Conservation (phyloP, 2,888 invertebrate species). For the Drosophila imparisetae region DNA sequence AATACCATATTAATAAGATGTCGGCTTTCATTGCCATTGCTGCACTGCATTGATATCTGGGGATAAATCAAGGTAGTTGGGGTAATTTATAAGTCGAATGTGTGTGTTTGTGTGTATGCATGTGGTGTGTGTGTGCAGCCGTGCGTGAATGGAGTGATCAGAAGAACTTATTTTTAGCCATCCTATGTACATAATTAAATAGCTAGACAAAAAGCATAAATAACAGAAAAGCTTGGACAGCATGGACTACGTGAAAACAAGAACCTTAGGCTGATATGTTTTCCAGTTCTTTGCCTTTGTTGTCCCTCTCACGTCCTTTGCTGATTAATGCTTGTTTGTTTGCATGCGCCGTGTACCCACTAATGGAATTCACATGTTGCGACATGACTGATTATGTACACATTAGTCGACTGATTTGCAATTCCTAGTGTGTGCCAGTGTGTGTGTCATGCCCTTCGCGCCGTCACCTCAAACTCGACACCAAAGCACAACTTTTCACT, state of each 20-base stretch:
- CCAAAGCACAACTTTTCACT: slow-evolving; percentile 71
- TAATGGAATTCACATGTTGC: slow-evolving; percentile 80
- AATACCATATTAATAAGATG: slow-evolving; percentile 80
- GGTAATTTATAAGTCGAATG: slow-evolving; percentile 68
- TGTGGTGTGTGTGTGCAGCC: slow-evolving; percentile 1
- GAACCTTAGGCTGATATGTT: slow-evolving; percentile 7
- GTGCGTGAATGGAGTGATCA: slow-evolving; percentile 8
- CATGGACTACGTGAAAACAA: slow-evolving; percentile 3
- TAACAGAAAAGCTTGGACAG: slow-evolving; percentile 54
- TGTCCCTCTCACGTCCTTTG: slow-evolving; percentile 18
- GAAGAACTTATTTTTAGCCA: slow-evolving; percentile 19
- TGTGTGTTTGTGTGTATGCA: slow-evolving; percentile 15
- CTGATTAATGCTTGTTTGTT: slow-evolving; percentile 80
- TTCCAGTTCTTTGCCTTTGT: neutral
- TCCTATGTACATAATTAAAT: slow-evolving; percentile 36
- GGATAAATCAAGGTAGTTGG: slow-evolving; percentile 73
- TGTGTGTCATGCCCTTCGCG: slow-evolving; percentile 61
- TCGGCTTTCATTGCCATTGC: slow-evolving; percentile 59
- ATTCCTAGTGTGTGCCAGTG: slow-evolving; percentile 62
- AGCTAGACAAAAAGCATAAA: slow-evolving; percentile 70
- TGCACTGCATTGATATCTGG: slow-evolving; percentile 59
- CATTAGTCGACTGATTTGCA: slow-evolving; percentile 81
- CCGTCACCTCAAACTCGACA: slow-evolving; percentile 42
- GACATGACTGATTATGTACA: slow-evolving; percentile 81
- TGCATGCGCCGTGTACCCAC: slow-evolving; percentile 68